Evolutionary conservation across 2,888 invertebrate species (phyloP).

Genomic region (Eudasyphora cyanicolor): DNA sequence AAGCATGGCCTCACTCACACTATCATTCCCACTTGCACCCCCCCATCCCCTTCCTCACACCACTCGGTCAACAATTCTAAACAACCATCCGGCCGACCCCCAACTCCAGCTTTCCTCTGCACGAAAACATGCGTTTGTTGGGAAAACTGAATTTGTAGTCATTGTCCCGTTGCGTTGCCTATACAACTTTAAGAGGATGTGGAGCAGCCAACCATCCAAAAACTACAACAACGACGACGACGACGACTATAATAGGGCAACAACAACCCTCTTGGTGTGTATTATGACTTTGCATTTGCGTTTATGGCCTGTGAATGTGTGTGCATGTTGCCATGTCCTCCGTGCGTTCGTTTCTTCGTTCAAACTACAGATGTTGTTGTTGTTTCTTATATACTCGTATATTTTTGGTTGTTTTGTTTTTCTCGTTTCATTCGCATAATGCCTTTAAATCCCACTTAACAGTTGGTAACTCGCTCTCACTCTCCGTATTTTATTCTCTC

Average conservation of each 20-base stretch:
- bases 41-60: background rate
- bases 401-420: slow-evolving; percentile 22
- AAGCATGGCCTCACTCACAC: background rate
- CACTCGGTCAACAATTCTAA: background rate
- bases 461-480: slow-evolving; percentile 34
- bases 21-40: slow-evolving; percentile 5
- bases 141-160: slow-evolving; percentile 11
- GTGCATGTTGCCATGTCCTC: background rate
- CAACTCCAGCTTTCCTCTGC: background rate
- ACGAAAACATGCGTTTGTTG: background rate
- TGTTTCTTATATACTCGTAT: no score
- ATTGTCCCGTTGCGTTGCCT: slow-evolving; percentile 30
- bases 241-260: no score
- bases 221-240: slow-evolving; percentile 2
- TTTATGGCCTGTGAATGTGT: slow-evolving; percentile 11
- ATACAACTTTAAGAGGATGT: slow-evolving; percentile 33
- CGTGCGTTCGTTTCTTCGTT: background rate
- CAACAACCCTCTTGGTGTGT: slow-evolving; percentile 45
- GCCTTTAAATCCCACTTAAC: slow-evolving; percentile 35
- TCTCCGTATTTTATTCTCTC: no score
- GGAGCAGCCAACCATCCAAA: slow-evolving; percentile 3
- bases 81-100: slow-evolving; percentile 5
- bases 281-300: slow-evolving; percentile 35
- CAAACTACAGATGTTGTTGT: background rate
- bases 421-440: slow-evolving; percentile 23